These are phyloP conservation scores for Pseudopleuronectes americanus DNA, from an alignment of 2,797 vertebrate species.

Conservation along the genomic window DNA sequence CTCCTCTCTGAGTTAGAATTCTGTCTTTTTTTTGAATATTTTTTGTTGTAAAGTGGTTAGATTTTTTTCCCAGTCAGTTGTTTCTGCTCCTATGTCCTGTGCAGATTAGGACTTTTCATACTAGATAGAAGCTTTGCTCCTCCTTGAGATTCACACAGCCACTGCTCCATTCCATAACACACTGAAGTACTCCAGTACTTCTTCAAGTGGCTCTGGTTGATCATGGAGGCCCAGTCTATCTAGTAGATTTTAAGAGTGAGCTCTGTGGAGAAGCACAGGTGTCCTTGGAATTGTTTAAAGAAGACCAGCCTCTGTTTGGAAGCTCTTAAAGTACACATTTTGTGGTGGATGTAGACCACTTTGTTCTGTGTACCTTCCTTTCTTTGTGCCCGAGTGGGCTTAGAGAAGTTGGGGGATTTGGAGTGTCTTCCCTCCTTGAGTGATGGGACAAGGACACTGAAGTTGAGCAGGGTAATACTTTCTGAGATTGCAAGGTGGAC, in stretches of 20 bases:
- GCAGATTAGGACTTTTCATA: slow-evolving; percentile 6
- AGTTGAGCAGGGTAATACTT: slow-evolving; percentile 9
- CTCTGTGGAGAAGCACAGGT: slow-evolving; percentile 43
- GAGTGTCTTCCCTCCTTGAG: slow-evolving; percentile 18
- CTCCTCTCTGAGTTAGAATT: neutral
- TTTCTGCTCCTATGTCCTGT: neutral
- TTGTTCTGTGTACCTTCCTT: slow-evolving; percentile 61
- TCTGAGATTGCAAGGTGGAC: neutral
- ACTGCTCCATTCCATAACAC: slow-evolving; percentile 32
- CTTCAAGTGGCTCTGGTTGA: slow-evolving; percentile 41
- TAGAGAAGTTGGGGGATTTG: slow-evolving; percentile 21
- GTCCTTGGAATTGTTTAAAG: slow-evolving; percentile 66
- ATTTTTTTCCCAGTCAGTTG: neutral
- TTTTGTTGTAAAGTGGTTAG: neutral
- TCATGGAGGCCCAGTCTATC: slow-evolving; percentile 36
- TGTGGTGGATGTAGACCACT: slow-evolving; percentile 58
- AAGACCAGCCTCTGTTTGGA: slow-evolving; percentile 58
- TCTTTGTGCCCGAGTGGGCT: slow-evolving; percentile 57
- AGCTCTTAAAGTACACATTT: slow-evolving; percentile 54
- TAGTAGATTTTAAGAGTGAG: slow-evolving; percentile 28
- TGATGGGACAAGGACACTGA: slow-evolving; percentile 33
- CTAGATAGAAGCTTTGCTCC: neutral
- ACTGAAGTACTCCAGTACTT: slow-evolving; percentile 19
- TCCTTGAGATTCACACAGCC: slow-evolving; percentile 11
- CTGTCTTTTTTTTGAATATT: neutral